Evolutionary conservation across 2,113 vertebrate species (phyloP), one percentile per base, ranked within the genome.

Genomic region (Solenodon paradoxus): DNA sequence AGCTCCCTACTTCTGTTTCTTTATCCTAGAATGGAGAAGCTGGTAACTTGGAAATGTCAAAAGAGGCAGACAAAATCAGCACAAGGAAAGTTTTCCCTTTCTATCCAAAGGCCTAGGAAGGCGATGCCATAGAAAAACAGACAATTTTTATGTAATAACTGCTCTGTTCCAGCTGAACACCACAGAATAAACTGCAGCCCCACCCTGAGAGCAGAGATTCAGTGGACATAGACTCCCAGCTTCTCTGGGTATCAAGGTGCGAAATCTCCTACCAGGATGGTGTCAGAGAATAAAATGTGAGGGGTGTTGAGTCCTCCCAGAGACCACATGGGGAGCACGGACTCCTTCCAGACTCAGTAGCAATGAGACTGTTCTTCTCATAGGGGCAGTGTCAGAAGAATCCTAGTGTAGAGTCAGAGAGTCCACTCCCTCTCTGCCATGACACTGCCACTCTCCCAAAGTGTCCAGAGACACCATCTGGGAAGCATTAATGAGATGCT

Each of bases 161-260:
- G 30, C 32, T 90, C 49, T 86, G 26, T 3, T 85, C 40, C 1
- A 68, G 64, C 10, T 20, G 42, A 89, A 84, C 2, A 53, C 24
- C 28, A 40, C 1, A 32, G 4, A 68, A 40, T 57, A 49, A 38
- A 35, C 7, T 40, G 35, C 26, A 59, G 26, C 3, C 5, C 13
- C 28, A 24, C 8, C 12, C 9, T 16, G 17, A 75, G 71, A 57
- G 42, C 38, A 80, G 28, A 90, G 35, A n/a, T n/a, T n/a, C n/a
- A n/a, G n/a, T n/a, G n/a, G n/a, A 0, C 13, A n/a, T 30, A 13
- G 64, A 57, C 19, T 74, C 24, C 28, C 5, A 49, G 2, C 30
- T 24, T 40, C 8, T 0, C 10, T 9, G 5, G 32, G n/a, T 40
- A 63, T 51, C 2, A 28, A 57, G 19, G 4, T 1, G 30, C 0